Conservation (phyloP, 2,113 vertebrate genomes). For the Tauraco erythrolophus region DNA sequence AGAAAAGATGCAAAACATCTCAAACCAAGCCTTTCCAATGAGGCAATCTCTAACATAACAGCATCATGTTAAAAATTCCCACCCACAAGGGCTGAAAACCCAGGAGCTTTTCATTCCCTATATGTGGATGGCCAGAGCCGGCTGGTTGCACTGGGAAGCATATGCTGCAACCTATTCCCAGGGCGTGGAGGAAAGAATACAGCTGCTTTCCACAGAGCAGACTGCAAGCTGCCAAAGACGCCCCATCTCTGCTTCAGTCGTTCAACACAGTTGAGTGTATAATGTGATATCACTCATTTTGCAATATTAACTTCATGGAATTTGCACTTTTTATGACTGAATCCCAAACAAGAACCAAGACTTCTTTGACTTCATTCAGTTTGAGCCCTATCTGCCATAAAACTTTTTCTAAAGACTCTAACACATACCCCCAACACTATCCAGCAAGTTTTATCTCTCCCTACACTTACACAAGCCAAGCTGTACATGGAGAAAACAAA, state of each 20-base stretch:
- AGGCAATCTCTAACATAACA: background rate
- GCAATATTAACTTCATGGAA: background rate
- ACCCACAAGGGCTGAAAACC: background rate
- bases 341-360: background rate
- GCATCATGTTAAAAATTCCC: background rate
- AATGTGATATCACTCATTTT: slow-evolving; percentile 46
- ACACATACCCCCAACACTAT: background rate
- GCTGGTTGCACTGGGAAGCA: background rate
- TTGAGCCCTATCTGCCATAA: background rate
- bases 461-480: background rate
- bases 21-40: background rate
- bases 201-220: slow-evolving; percentile 47
- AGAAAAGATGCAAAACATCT: slow-evolving; percentile 21
- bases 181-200: slow-evolving; percentile 21
- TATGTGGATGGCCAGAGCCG: background rate
- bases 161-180: slow-evolving; percentile 44
- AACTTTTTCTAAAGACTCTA: background rate
- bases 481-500: background rate
- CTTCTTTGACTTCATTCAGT: background rate
- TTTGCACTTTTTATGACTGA: background rate
- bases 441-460: background rate
- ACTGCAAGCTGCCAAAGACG: background rate
- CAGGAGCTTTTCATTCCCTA: background rate
- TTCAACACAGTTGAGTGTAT: background rate
- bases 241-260: background rate